phyloP scores from a whole-genome alignment of 2,888 invertebrate genomes.

The Lasioglossum lativentre region DNA sequence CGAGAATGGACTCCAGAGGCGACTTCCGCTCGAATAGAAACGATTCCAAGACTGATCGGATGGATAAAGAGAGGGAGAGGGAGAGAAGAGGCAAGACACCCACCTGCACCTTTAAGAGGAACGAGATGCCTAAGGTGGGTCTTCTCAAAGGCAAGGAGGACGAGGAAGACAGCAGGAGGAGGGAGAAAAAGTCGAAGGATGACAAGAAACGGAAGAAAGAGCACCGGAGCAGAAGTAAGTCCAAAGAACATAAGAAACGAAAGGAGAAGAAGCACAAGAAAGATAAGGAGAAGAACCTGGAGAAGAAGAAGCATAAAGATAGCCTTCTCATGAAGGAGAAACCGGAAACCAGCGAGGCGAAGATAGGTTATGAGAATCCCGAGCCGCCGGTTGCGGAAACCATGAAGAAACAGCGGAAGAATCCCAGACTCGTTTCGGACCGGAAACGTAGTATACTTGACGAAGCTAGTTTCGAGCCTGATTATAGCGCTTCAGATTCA shows the following conservation, averaged over 20 bases:
- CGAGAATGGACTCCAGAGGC: slow-evolving; percentile 64
- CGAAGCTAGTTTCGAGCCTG: slow-evolving; percentile 91
- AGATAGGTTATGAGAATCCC: slow-evolving; percentile 63
- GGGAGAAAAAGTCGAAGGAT: slow-evolving; percentile 75
- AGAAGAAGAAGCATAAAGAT: slow-evolving; percentile 83
- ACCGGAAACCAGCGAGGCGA: slow-evolving; percentile 70
- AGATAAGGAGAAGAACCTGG: slow-evolving; percentile 82
- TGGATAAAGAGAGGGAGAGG: slow-evolving; percentile 79
- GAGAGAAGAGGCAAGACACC: slow-evolving; percentile 80
- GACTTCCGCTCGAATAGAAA: slow-evolving; percentile 72
- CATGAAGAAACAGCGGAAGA: slow-evolving; percentile 79
- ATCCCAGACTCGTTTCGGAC: slow-evolving; percentile 85
- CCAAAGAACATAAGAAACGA: slow-evolving; percentile 80
- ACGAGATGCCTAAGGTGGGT: slow-evolving; percentile 69
- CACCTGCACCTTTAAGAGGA: slow-evolving; percentile 70
- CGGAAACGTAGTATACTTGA: slow-evolving; percentile 89
- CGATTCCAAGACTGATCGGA: slow-evolving; percentile 76
- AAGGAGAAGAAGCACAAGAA: slow-evolving; percentile 85
- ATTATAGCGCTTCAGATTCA: slow-evolving; percentile 90
- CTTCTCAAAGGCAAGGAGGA: slow-evolving; percentile 76
- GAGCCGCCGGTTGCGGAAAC: slow-evolving; percentile 67
- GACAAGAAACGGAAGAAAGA: slow-evolving; percentile 81
- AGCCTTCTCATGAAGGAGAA: slow-evolving; percentile 69
- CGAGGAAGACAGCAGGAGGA: slow-evolving; percentile 75
- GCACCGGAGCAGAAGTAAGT: slow-evolving; percentile 80